Evolutionary conservation across 2,888 invertebrate species (phyloP).

Genomic region (Andricus quercusramuli): DNA sequence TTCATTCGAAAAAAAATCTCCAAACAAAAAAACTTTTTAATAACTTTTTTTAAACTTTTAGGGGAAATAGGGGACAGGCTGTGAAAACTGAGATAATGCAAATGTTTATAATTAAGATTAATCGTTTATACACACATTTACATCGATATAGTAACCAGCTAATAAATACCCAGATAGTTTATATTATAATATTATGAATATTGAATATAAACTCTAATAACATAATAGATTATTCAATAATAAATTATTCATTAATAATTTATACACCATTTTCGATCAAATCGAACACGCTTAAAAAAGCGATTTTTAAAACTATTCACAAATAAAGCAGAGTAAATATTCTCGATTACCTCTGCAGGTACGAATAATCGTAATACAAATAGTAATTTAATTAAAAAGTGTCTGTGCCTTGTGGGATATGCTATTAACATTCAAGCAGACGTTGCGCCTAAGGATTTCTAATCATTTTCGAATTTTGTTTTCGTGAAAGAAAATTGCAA

Average conservation of each 20-base stretch:
- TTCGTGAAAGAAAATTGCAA: neutral
- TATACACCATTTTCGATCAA: constrained; percentile 2
- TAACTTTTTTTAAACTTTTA: too few species aligned
- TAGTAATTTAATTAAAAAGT: neutral
- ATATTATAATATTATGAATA: neutral
- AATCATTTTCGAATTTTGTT: neutral
- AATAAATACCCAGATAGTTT: neutral
- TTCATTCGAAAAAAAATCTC: too few species aligned
- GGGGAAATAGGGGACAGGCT: too few species aligned
- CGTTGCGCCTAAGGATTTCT: neutral
- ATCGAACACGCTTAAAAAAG: neutral
- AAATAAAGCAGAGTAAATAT: constrained; percentile 12
- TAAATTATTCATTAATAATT: neutral
- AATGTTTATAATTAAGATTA: constrained; percentile 42
- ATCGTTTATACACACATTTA: constrained; percentile 49
- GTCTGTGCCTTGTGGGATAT: neutral
- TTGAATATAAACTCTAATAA: constrained; percentile 3
- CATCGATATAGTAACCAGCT: constrained; percentile 39
- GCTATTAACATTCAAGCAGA: constrained; percentile 15
- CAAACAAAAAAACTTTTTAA: too few species aligned
- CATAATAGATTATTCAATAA: neutral
- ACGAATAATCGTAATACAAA: constrained; percentile 18
- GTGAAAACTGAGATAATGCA: neutral
- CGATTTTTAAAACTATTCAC: neutral
- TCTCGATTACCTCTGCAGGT: neutral